phyloP scores from a whole-genome alignment of 2,888 invertebrate genomes.

The Cotesia congregata region DNA sequence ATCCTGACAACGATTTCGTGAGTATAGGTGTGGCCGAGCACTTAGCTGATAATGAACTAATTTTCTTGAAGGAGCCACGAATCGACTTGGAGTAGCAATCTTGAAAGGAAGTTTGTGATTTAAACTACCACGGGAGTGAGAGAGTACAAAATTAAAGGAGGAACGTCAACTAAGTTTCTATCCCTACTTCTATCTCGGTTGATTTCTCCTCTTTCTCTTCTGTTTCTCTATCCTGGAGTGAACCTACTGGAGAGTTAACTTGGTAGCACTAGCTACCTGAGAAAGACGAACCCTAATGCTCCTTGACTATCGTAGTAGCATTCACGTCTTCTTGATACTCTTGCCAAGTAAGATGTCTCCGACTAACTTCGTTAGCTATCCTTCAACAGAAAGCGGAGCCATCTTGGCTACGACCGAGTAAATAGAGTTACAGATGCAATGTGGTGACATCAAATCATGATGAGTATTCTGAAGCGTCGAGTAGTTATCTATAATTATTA shows the following conservation, averaged over 20 bases:
- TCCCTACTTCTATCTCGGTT: background rate
- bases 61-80: conserved; percentile 64
- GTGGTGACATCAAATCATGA: conserved; percentile 53
- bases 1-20: conserved; percentile 51
- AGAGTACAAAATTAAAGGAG: background rate
- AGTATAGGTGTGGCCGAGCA: conserved; percentile 65
- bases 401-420: conserved; percentile 64
- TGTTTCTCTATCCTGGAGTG: background rate
- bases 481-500: conserved; percentile 63
- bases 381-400: conserved; percentile 61
- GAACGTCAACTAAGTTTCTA: background rate
- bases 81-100: conserved; percentile 46
- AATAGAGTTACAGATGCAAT: conserved; percentile 58
- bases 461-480: conserved; percentile 60
- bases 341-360: conserved; percentile 62
- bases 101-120: background rate
- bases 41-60: conserved; percentile 69
- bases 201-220: background rate
- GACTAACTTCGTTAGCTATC: conserved; percentile 64
- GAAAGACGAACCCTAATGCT: conserved; percentile 25
- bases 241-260: background rate
- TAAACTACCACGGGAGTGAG: background rate
- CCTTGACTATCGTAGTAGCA: conserved; percentile 24
- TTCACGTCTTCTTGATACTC: conserved; percentile 47
- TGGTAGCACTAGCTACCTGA: background rate